These are phyloP conservation scores for Gallinago paraguaiae DNA, from an alignment of 2,113 vertebrate genomes.

Conservation along the genomic window DNA sequence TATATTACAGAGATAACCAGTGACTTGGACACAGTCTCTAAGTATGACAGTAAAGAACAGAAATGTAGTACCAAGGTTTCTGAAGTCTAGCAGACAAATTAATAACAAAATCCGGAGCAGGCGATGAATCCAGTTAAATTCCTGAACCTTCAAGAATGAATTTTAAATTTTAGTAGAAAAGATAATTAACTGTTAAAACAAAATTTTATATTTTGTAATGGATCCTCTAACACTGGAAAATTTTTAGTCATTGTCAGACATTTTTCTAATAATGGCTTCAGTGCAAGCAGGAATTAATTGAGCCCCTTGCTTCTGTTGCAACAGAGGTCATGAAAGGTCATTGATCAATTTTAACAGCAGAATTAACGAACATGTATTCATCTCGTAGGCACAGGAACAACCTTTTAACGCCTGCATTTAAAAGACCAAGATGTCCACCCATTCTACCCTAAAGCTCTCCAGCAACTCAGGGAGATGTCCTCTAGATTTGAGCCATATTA, in stretches of 20 bases:
- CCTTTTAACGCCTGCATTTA: not conserved
- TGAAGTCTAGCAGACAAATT: not conserved
- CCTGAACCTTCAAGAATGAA: not conserved
- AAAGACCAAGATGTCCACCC: not conserved
- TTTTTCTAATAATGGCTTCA: constrained; percentile 7
- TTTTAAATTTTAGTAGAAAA: not conserved
- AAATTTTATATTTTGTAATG: not conserved
- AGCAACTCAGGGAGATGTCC: not conserved
- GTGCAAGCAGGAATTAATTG: not conserved
- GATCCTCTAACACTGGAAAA: not conserved
- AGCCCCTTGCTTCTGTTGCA: not conserved
- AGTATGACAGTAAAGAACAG: not conserved
- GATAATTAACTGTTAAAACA: not conserved
- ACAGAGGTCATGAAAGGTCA: not conserved
- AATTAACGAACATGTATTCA: not conserved
- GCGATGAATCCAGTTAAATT: not conserved
- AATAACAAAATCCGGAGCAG: not conserved
- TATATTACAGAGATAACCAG: not conserved
- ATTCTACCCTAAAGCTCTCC: not conserved
- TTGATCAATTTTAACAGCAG: not conserved
- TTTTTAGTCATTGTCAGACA: not conserved
- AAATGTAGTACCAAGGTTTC: not conserved
- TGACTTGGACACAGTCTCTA: not conserved
- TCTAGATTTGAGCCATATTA: not conserved
- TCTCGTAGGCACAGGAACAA: not conserved